Percentiles rank a stretch among this genome's conserved stretches.
phyloP scores from a whole-genome alignment of 2,797 vertebrate species.

The Enteromius argenteus region DNA sequence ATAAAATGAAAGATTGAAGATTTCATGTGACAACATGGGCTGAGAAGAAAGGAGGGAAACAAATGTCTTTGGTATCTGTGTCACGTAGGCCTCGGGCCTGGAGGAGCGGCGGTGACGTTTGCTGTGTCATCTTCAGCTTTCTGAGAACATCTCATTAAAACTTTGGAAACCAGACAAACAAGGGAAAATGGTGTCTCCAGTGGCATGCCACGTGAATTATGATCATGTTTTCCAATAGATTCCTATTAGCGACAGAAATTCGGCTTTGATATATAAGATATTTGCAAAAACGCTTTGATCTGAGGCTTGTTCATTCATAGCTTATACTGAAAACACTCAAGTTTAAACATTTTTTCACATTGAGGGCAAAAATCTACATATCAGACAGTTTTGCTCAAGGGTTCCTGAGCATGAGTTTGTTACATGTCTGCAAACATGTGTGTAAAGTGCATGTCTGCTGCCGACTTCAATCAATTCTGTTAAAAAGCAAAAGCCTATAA shows the following conservation, averaged over 20 bases:
- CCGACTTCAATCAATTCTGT: neutral
- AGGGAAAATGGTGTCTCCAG: neutral
- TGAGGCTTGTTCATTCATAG: neutral
- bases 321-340: neutral
- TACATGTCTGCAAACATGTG: slow-evolving; percentile 2
- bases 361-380: neutral
- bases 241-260: neutral
- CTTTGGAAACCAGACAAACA: neutral
- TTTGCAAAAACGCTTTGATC: neutral
- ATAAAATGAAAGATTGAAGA: slow-evolving; percentile 63
- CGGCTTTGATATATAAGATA: neutral
- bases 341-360: neutral
- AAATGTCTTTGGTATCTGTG: slow-evolving; percentile 73
- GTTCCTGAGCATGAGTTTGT: neutral
- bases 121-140: slow-evolving; percentile 35
- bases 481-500: neutral
- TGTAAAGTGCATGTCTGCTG: neutral
- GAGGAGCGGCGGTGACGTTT: neutral
- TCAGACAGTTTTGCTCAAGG: neutral
- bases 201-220: slow-evolving; percentile 2
- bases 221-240: neutral
- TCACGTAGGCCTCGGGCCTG: slow-evolving; percentile 67
- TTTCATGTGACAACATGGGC: slow-evolving; percentile 73
- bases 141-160: slow-evolving; percentile 27
- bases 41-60: slow-evolving; percentile 73